Base-by-base conservation (phyloP, 2,113 vertebrate species). In the Megaptera novaeangliae region DNA sequence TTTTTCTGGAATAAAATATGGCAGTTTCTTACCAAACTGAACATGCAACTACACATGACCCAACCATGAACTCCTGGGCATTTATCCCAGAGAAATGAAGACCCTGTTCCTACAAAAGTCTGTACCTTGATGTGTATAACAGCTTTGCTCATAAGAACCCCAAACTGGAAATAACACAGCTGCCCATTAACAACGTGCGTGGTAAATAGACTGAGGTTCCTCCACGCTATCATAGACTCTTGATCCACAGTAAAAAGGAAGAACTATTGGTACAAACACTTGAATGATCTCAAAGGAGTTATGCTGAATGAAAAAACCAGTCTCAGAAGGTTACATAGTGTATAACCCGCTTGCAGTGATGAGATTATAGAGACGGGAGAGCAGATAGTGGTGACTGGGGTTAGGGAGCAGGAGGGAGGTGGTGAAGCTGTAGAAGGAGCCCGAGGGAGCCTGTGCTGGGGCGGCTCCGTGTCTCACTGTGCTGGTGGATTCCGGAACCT, bases 81-180 rank as follows among this genome's bases (percentile, higher is more conserved):
- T 20, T 36, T 46, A 46, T 18, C 55, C 31, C 87, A 27, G 31
- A 75, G 29, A 46, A 34, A 34, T 36, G 21, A 46, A 36, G 41
- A 29, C 2, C 2, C 2, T 1, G 7, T 7, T 36, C 57, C 12
- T 1, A 0, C 41, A 13, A 15, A 27, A 27, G 23, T 31, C 57
- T 61, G 14, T 4, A 12, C 59, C 0, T 5, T 9, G 44, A 20
- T 0, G 2, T 20, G 1, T 7, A 0, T 2, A 13, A 11, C 6
- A 36, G 44, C 41, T 64, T 9, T 64, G 5, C 21, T 49, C 82
- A 25, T 3, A 5, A 5, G 23, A 49, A 7, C 34, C 31, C 11
- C 31, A 78, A 63, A 23, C 25, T 23, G 88, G 59, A 77, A 52
- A 29, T 8, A n/a, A 10, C 34, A 12, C 59, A 31, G 18, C 15